Evolutionary conservation across 2,888 invertebrate species (phyloP).

Genomic region (Exephanes ischioxanthus): DNA sequence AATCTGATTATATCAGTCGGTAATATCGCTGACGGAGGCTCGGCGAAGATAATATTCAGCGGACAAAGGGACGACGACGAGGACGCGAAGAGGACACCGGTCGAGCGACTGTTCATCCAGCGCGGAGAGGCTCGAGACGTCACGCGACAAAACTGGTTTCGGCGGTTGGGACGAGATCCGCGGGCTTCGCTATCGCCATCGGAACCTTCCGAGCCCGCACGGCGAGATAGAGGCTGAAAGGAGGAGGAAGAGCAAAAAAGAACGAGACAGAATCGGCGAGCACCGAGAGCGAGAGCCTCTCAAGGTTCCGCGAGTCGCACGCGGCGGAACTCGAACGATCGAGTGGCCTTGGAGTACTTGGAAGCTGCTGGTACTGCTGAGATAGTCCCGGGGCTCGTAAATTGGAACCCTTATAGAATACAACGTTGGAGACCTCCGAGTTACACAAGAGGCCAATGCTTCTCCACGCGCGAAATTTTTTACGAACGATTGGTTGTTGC

Average conservation of each 20-base stretch:
- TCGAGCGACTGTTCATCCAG: conserved; percentile 5
- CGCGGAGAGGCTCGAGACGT: conserved; percentile 27
- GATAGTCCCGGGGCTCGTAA: conserved; percentile 12
- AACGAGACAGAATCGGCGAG: conserved; percentile 25
- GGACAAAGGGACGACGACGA: conserved; percentile 19
- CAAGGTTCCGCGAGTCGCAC: conserved; percentile 57
- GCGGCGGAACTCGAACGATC: conserved; percentile 50
- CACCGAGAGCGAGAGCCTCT: conserved; percentile 48
- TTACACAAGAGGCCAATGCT: conserved; percentile 20
- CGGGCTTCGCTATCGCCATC: conserved; percentile 25
- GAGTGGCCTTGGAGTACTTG: conserved; percentile 58
- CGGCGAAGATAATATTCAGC: conserved; percentile 20
- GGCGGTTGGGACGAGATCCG: conserved; percentile 40
- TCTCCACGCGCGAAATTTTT: conserved; percentile 22
- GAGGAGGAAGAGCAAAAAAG: conserved; percentile 19
- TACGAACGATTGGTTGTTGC: conserved; percentile 3
- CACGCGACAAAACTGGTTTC: conserved; percentile 62
- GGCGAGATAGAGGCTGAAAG: conserved; percentile 1
- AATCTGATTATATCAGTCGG: not conserved
- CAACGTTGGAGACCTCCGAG: conserved; percentile 7
- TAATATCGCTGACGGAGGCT: not conserved
- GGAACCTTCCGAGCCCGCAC: conserved; percentile 28
- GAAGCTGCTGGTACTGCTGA: conserved; percentile 38
- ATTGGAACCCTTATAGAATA: conserved; percentile 33
- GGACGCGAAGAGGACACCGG: conserved; percentile 4